Evolutionary conservation across 2,113 vertebrate species (phyloP).

Genomic region (Gavialis gangeticus): DNA sequence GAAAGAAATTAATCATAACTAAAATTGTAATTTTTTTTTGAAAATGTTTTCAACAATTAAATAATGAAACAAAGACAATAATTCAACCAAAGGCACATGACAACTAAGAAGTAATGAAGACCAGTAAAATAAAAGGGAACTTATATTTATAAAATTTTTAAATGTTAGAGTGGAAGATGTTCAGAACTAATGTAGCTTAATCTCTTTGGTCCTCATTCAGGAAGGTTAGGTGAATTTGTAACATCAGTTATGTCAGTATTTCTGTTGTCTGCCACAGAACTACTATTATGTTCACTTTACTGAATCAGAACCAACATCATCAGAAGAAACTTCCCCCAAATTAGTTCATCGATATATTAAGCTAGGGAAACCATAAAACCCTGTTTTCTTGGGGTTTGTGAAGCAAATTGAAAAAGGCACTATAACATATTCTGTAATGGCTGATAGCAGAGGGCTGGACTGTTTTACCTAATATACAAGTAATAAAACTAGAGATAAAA

Average conservation of each 20-base stretch:
- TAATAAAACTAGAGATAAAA: not conserved
- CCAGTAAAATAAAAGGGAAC: rapidly evolving
- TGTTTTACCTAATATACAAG: not conserved
- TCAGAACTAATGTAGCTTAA: rapidly evolving
- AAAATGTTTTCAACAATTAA: not conserved
- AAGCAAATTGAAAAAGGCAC: not conserved
- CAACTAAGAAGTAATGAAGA: not conserved
- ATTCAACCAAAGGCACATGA: not conserved
- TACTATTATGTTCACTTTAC: not conserved
- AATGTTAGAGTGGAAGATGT: not conserved
- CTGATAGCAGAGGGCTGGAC: not conserved
- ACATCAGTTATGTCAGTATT: rapidly evolving
- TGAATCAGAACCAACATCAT: not conserved
- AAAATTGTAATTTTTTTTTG: not conserved
- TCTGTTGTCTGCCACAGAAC: rapidly evolving
- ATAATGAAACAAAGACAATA: not conserved
- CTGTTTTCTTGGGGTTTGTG: not conserved
- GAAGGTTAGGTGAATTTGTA: rapidly evolving
- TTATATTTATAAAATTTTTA: not conserved
- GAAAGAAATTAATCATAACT: not conserved
- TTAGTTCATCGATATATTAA: not conserved
- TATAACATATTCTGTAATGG: not conserved
- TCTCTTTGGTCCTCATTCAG: not conserved
- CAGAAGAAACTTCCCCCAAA: not conserved
- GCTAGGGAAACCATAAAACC: not conserved